phyloP scores from a whole-genome alignment of 2,888 invertebrate genomes.

The Acrobasis suavella region DNA sequence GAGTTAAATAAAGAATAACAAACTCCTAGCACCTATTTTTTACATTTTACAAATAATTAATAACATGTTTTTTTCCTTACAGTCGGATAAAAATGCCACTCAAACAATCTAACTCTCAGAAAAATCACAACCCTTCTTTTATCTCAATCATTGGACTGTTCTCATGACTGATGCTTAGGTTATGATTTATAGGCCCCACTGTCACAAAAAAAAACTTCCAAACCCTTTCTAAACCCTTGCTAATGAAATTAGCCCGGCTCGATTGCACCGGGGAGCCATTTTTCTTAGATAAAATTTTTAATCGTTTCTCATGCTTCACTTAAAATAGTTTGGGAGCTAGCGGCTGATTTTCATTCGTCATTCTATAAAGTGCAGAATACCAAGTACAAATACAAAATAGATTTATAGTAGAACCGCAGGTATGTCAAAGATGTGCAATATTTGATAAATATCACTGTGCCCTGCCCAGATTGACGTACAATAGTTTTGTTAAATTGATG shows the following conservation, averaged over 20 bases:
- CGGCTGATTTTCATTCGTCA: background rate
- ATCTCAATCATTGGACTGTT: constrained; percentile 16
- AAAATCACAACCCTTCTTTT: constrained; percentile 6
- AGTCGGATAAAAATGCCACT: constrained; percentile 18
- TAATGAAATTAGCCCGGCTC: constrained; percentile 36
- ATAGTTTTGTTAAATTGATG: no score
- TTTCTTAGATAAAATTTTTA: constrained; percentile 71
- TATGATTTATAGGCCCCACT: constrained; percentile 15
- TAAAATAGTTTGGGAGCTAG: constrained; percentile 11
- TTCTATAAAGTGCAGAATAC: no score
- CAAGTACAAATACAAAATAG: no score
- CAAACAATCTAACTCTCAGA: constrained; percentile 34
- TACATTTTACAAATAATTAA: no score
- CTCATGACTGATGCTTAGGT: constrained; percentile 11
- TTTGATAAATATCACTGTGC: no score
- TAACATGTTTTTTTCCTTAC: background rate
- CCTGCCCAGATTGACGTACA: no score
- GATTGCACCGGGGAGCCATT: constrained; percentile 52
- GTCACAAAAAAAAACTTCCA: constrained; percentile 20
- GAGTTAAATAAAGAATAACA: no score
- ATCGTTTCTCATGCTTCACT: constrained; percentile 43
- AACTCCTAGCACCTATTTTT: no score
- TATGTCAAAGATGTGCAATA: no score
- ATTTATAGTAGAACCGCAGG: no score
- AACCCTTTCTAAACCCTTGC: constrained; percentile 18